Evolutionary conservation across 2,113 vertebrate species (phyloP).

Genomic region (Bubalus kerabau): DNA sequence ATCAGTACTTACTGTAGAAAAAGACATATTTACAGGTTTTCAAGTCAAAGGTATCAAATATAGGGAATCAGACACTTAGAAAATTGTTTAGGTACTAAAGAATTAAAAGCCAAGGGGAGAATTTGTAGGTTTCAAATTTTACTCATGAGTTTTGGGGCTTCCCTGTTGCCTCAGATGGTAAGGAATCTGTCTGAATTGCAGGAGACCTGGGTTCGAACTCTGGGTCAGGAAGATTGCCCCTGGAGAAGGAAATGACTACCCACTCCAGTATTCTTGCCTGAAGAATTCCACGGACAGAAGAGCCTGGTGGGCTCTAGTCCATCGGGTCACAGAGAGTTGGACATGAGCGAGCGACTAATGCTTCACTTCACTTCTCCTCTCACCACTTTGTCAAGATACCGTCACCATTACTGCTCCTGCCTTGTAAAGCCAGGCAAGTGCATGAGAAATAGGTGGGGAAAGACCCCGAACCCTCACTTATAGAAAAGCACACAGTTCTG

Average conservation of each 20-base stretch:
- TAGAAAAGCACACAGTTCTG: neutral
- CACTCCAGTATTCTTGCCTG: neutral
- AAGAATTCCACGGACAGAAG: neutral
- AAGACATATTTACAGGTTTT: neutral
- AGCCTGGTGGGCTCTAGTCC: neutral
- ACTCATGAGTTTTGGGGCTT: neutral
- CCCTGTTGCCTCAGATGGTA: neutral
- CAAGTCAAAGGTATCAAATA: neutral
- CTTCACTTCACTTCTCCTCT: neutral
- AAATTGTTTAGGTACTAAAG: neutral
- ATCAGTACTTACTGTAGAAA: neutral
- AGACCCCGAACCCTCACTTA: neutral
- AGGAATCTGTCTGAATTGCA: neutral
- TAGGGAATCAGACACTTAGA: neutral
- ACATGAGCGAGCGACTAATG: neutral
- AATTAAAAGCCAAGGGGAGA: neutral
- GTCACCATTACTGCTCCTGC: neutral
- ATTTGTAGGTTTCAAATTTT: neutral
- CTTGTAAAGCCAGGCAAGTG: neutral
- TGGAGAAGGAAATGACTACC: neutral
- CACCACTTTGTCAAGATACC: neutral
- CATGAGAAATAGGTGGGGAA: neutral
- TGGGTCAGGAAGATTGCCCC: neutral
- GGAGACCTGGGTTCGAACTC: neutral
- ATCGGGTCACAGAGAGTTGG: neutral